These are phyloP conservation scores for Chydorus sphaericus DNA, from an alignment of 2,888 invertebrate genomes.

Conservation along the genomic window DNA sequence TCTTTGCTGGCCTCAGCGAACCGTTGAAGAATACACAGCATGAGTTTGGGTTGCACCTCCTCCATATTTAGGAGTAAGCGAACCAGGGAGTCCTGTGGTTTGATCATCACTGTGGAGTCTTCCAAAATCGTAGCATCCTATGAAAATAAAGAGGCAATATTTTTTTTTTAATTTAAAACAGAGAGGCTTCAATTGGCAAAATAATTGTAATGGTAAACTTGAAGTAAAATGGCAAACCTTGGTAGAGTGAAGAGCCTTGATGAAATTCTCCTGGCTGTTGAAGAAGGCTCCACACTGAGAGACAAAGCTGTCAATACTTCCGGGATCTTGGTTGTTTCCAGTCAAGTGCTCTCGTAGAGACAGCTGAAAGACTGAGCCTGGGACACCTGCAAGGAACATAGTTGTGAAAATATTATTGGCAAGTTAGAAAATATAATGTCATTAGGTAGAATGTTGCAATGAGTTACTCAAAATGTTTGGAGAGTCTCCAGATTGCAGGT, in stretches of 20 bases:
- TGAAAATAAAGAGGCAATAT: background rate
- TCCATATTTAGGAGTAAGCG: slow-evolving; percentile 20
- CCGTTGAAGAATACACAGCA: slow-evolving; percentile 17
- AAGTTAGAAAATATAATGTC: too few species aligned
- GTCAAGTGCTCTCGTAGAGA: background rate
- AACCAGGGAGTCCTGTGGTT: slow-evolving; percentile 18
- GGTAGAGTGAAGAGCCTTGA: slow-evolving; percentile 2
- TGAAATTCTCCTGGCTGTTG: background rate
- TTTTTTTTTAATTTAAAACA: background rate
- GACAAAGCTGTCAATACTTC: background rate
- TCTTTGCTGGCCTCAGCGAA: too few species aligned
- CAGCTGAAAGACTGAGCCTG: background rate
- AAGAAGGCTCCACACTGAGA: slow-evolving; percentile 5
- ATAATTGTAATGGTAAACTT: too few species aligned
- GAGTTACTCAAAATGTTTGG: background rate
- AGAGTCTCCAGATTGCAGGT: background rate
- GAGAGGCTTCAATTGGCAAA: too few species aligned
- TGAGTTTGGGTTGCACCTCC: slow-evolving; percentile 17
- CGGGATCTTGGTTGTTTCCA: background rate
- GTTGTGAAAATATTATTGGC: too few species aligned
- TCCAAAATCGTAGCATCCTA: background rate
- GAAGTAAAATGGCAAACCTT: background rate
- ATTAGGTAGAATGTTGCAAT: too few species aligned
- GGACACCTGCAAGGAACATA: too few species aligned
- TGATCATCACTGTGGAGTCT: background rate